Base-by-base conservation (phyloP, 1,140 invertebrate genomes). In the Arion vulgaris region DNA sequence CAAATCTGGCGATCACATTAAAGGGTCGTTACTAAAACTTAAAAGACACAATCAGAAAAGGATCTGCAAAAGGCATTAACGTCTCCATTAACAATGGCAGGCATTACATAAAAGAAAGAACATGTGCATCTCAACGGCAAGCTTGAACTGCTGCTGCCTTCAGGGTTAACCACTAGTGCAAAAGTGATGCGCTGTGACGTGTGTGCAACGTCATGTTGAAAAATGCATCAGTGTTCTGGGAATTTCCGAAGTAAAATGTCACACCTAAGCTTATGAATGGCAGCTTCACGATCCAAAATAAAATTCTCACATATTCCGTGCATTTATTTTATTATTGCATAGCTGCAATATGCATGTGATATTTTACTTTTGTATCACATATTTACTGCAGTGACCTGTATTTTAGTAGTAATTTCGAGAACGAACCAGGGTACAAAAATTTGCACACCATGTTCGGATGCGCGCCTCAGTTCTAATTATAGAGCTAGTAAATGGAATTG, bases 1-100 rank as follows among this genome's bases (percentile, higher is more conserved):
- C 23, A n/a, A 75, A 75, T 75, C 73, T 75, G 73, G 36, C 45
- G 45, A 75, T 28, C 28, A 51, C 71, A 72, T 34, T n/a, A 66
- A 66, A 32, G 28, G 28, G 17, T 28, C 62, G 62, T 66, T 66
- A 66, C n/a, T 32, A 28, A 66, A 2, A 32, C 62, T 28, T 66
- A 32, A 2, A 66, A 1, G 62, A 57, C 9, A 66, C 62, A 66
- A 66, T 66, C 62, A 66, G 17, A 32, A 1, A 66, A 66, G 62
- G 28, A 32, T 66, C n/a, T 66, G 62, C 5, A 66, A n/a, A 66
- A 66, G n/a, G 28, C 53, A 32, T 66, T 66, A 66, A 66, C 62
- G n/a, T 66, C 17, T 28, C 62, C n/a, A 32, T 66, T 66, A 32
- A 57, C 9, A 34, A 28, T 66, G 0, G 62, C 28, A 34, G 62